phyloP scores from a whole-genome alignment of 2,888 invertebrate genomes.

The Drosophila affinis region DNA sequence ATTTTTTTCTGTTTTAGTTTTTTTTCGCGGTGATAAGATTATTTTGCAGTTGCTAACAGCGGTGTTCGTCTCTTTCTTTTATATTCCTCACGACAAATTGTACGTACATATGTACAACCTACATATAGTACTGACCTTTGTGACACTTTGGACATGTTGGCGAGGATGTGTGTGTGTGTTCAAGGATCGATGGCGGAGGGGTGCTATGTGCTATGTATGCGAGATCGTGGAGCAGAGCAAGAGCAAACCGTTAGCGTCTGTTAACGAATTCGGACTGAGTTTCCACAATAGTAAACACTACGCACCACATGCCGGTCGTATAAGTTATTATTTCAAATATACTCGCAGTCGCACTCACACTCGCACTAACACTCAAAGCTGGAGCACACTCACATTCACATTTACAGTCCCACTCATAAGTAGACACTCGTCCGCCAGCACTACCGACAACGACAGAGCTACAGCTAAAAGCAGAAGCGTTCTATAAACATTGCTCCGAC shows the following conservation, averaged over 20 bases:
- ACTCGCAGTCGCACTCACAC: slow-evolving; percentile 20
- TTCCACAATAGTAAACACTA: slow-evolving; percentile 68
- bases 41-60: background rate
- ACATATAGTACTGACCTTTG: slow-evolving; percentile 26
- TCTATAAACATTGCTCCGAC: slow-evolving; percentile 28
- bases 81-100: background rate
- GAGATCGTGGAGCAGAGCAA: slow-evolving; percentile 15
- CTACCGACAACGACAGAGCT: background rate
- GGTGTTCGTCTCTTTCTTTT: background rate
- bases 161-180: too few relatives aligned
- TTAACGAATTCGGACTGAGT: slow-evolving; percentile 74
- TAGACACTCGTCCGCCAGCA: slow-evolving; percentile 2
- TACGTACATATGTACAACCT: background rate
- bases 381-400: slow-evolving; percentile 22
- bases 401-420: slow-evolving; percentile 11
- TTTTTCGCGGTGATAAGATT: background rate
- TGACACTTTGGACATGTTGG: slow-evolving; percentile 32
- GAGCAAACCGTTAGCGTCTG: slow-evolving; percentile 75
- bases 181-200: slow-evolving; percentile 2
- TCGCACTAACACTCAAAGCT: slow-evolving; percentile 31
- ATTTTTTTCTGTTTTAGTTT: background rate
- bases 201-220: too few relatives aligned
- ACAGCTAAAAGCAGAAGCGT: slow-evolving; percentile 18
- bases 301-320: slow-evolving; percentile 67
- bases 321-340: slow-evolving; percentile 69